Percentiles rank a stretch among this genome's conserved stretches.
These are phyloP conservation scores for Urocitellus parryii DNA, from an alignment of 2,113 vertebrate genomes.

Conservation along the genomic window DNA sequence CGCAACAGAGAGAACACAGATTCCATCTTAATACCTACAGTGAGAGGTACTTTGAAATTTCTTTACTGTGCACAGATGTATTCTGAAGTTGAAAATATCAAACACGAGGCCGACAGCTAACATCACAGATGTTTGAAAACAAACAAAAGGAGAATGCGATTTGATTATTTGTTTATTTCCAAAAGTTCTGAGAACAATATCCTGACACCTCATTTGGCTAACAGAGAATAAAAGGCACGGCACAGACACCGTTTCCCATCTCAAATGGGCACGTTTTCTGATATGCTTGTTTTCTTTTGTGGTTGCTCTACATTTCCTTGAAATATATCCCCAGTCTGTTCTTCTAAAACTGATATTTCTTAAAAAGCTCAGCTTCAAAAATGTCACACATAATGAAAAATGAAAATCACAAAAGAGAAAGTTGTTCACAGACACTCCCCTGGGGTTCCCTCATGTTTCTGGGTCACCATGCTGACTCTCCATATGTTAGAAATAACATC, in stretches of 20 bases:
- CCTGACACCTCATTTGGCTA: constrained; percentile 78
- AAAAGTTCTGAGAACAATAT: constrained; percentile 83
- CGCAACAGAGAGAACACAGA: not conserved
- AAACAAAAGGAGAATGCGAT: constrained; percentile 79
- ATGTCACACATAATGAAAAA: constrained; percentile 77
- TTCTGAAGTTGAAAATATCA: constrained; percentile 83
- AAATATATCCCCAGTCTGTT: constrained; percentile 73
- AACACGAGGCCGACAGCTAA: constrained; percentile 81
- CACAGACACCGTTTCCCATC: not conserved
- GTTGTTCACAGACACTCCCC: constrained; percentile 72
- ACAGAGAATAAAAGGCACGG: not conserved
- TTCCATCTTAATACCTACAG: constrained; percentile 5
- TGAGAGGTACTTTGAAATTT: constrained; percentile 65
- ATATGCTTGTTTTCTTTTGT: constrained; percentile 78
- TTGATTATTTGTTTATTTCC: constrained; percentile 86
- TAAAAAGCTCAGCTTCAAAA: constrained; percentile 78
- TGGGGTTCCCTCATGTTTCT: constrained; percentile 71
- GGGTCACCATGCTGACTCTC: constrained; percentile 66
- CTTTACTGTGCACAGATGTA: constrained; percentile 46
- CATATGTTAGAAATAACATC: constrained; percentile 71
- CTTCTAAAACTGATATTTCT: constrained; percentile 70
- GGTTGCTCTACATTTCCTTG: constrained; percentile 71
- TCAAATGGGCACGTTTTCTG: constrained; percentile 64
- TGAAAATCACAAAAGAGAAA: constrained; percentile 73
- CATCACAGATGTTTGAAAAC: constrained; percentile 77